A percentile compares a stretch with the other conserved stretches of the same genome.
Conservation (phyloP, 2,797 vertebrate genomes). For the Malacoctenus gilli region DNA sequence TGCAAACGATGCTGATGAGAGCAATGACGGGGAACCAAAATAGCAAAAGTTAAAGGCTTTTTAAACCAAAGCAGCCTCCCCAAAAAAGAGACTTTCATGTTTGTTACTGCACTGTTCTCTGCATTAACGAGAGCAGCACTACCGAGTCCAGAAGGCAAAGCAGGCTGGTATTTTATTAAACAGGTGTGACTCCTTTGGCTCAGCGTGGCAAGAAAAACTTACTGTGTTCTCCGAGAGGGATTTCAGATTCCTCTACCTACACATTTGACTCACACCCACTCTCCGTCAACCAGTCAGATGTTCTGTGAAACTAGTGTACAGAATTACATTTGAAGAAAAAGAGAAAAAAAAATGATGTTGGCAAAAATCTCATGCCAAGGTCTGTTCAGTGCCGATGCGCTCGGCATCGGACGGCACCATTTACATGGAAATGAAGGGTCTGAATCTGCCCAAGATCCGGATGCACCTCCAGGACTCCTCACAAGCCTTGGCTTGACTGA, state of each 20-base stretch:
- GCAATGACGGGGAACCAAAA: conserved; percentile 5
- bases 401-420: background rate
- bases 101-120: conserved; percentile 7
- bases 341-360: no score
- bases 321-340: conserved; percentile 8
- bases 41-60: background rate
- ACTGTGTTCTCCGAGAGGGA: background rate
- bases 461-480: background rate
- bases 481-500: background rate
- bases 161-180: background rate
- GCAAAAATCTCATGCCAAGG: conserved; percentile 2
- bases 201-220: background rate
- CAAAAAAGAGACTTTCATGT: conserved; percentile 2
- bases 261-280: conserved; percentile 24
- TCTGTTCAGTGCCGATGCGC: conserved; percentile 5
- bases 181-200: conserved; percentile 4
- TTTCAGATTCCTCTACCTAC: conserved; percentile 2
- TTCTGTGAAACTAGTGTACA: conserved; percentile 7
- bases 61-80: conserved; percentile 9
- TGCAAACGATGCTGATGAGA: conserved; percentile 1
- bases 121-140: conserved; percentile 2
- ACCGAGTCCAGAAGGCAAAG: background rate
- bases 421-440: background rate
- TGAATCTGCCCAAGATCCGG: background rate
- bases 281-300: background rate